These are phyloP conservation scores for Hydrotaea diabolus DNA, from an alignment of 2,888 invertebrate genomes.

Conservation along the genomic window DNA sequence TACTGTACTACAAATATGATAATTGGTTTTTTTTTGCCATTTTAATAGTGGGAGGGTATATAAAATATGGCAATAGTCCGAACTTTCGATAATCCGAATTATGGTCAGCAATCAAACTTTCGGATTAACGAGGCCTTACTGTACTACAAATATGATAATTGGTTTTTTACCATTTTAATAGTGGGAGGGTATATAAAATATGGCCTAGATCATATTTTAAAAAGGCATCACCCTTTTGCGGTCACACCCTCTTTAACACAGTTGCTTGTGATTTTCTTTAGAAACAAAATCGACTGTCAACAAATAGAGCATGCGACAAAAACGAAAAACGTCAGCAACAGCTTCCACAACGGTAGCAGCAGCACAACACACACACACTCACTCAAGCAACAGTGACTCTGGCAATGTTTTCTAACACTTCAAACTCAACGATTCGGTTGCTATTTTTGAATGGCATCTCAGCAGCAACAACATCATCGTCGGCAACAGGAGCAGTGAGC, in stretches of 20 bases:
- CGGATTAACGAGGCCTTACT: too few species aligned
- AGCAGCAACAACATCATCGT: neutral
- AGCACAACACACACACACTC: constrained; percentile 3
- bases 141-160: too few species aligned
- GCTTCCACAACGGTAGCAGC: neutral
- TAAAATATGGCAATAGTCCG: too few species aligned
- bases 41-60: too few species aligned
- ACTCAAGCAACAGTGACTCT: neutral
- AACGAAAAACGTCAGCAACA: constrained; percentile 6
- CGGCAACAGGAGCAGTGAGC: neutral
- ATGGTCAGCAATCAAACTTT: too few species aligned
- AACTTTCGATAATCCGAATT: too few species aligned
- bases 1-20: too few species aligned
- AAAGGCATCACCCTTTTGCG: neutral
- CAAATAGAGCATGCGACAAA: constrained; percentile 55
- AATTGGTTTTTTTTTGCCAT: too few species aligned
- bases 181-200: too few species aligned
- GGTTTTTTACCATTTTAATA: too few species aligned
- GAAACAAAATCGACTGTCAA: constrained; percentile 12
- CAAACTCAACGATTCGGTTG: neutral
- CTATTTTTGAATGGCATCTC: constrained; percentile 24
- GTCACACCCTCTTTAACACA: neutral
- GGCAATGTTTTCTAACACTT: constrained; percentile 30
- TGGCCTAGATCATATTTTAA: too few species aligned
- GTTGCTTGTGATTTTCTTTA: neutral